Base-by-base conservation (phyloP, 2,113 vertebrate genomes). In the Protobothrops mucrosquamatus region DNA sequence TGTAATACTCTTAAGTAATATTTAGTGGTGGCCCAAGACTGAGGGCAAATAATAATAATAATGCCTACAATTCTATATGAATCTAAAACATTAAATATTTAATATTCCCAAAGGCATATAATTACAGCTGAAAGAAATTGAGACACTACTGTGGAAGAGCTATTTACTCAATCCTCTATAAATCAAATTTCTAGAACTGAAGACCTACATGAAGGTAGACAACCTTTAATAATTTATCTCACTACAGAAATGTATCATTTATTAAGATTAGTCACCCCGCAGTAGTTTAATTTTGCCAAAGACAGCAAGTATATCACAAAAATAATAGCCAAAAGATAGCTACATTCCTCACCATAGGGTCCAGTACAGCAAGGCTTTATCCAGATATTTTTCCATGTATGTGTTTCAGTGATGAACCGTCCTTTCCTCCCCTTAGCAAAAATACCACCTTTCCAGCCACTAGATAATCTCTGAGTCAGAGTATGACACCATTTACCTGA, bases 401-500 rank as follows among this genome's bases (percentile, higher is more conserved):
- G 89, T 85, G 39, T 88, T 46, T 26, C 3, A 87, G 57, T 52
- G 46, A 48, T 94, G 0, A 39, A 52, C 51, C 20, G 6, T 0
- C 0, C 1, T 22, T 29, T 93, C 97, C 95, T 64, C 94, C 94
- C 94, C 93, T 29, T 55, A 90, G 29, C 52, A 52, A 2, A 43
- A 26, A 85, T 81, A 93, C 87, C 24, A 24, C 87, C 74, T 93
- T 56, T 64, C 93, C 92, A 14, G 4, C 7, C 3, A 52, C 95
- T 54, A 86, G 81, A 92, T 64, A 89, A 51, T 46, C 93, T 87
- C 90, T 91, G 86, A 43, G 57, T 51, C 57, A 90, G 64, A 48
- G 52, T 92, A 94, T 91, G 90, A 57, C 90, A 95, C 95, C 86
- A 90, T 98, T 97, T 99, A 99, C 99, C 99, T 99, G 99, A 94